Evolutionary conservation across 2,888 invertebrate genomes (phyloP).

Genomic region (Drosophila testacea): DNA sequence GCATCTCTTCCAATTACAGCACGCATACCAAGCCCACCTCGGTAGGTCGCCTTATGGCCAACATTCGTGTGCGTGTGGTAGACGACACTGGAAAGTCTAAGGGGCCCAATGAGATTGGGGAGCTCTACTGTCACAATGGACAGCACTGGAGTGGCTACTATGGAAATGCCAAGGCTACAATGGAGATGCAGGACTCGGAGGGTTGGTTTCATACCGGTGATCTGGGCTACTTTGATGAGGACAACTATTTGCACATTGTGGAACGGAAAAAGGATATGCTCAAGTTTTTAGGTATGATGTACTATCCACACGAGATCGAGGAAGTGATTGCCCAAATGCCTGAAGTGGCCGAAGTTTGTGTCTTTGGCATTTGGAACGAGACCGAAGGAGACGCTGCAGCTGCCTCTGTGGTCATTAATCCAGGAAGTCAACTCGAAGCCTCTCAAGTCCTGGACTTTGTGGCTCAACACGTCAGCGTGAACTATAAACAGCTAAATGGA

Average conservation of each 20-base stretch:
- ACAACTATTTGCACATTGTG: conserved; percentile 76
- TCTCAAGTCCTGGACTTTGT: conserved; percentile 52
- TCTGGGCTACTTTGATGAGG: conserved; percentile 83
- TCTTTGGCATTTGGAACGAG: conserved; percentile 81
- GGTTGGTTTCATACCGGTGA: conserved; percentile 84
- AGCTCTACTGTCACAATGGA: conserved; percentile 65
- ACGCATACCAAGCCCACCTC: conserved; percentile 58
- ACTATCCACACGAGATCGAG: conserved; percentile 83
- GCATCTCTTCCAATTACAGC: conserved; percentile 47
- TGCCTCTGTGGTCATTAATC: conserved; percentile 74
- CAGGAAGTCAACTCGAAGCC: conserved; percentile 58
- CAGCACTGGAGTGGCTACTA: conserved; percentile 82
- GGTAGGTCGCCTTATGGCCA: conserved; percentile 66
- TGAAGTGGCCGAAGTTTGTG: conserved; percentile 78
- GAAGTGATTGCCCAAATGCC: conserved; percentile 76
- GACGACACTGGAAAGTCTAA: conserved; percentile 60
- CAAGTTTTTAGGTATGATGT: conserved; percentile 79
- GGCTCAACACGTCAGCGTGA: conserved; percentile 41
- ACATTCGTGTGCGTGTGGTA: conserved; percentile 67
- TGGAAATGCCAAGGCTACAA: conserved; percentile 72
- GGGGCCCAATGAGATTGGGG: conserved; percentile 72
- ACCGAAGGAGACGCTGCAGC: conserved; percentile 82
- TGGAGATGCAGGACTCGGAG: conserved; percentile 71
- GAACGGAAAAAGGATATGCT: conserved; percentile 82
- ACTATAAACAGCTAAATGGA: conserved; percentile 71